Conservation (phyloP, 2,113 vertebrate species). For the Anhinga rufa region DNA sequence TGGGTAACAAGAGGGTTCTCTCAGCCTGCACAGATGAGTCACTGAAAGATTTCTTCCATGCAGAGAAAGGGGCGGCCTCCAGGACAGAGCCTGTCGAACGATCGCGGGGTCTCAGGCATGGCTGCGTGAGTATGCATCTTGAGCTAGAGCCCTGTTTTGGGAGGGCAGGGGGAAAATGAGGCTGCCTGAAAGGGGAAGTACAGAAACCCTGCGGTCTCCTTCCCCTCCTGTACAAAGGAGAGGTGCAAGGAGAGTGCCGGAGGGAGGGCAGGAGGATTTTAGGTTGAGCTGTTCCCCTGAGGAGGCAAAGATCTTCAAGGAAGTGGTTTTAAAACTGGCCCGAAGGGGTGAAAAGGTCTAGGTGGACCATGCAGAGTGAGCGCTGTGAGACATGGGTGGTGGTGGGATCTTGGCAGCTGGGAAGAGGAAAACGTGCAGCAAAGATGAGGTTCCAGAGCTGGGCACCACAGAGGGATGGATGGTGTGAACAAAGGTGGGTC, state of each 20-base stretch:
- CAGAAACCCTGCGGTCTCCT: background rate
- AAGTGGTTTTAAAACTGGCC: background rate
- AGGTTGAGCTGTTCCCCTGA: background rate
- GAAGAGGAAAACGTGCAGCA: background rate
- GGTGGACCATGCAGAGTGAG: background rate
- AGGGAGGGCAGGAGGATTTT: background rate
- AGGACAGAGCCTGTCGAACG: slow-evolving; percentile 70
- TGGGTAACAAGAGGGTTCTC: no score
- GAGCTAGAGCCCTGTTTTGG: background rate
- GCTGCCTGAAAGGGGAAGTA: background rate
- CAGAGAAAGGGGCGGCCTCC: slow-evolving; percentile 91
- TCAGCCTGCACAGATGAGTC: no score
- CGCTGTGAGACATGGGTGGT: accelerated
- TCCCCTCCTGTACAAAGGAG: background rate
- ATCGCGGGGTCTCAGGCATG: slow-evolving; percentile 59
- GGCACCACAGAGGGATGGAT: accelerated
- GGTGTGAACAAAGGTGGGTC: background rate
- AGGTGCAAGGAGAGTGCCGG: background rate
- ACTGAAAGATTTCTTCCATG: background rate
- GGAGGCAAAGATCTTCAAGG: background rate
- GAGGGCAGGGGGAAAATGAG: background rate
- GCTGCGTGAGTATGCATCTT: slow-evolving; percentile 63
- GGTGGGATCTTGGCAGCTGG: background rate
- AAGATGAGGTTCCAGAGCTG: accelerated
- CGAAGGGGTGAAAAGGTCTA: background rate